phyloP scores from a whole-genome alignment of 92 coral and sea anemone genomes.

The Pocillopora grandis region DNA sequence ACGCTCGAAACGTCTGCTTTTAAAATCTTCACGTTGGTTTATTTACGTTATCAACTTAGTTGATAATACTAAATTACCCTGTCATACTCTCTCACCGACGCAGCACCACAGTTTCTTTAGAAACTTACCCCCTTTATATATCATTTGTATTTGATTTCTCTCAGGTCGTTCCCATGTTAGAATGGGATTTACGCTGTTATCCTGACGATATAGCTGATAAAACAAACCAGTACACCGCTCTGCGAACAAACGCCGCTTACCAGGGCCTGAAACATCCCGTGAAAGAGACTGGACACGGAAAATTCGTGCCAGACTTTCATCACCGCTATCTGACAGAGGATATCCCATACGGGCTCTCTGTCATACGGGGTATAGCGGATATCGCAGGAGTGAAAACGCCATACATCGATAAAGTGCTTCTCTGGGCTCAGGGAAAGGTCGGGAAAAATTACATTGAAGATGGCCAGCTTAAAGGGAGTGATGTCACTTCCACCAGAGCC shows the following conservation, averaged over 20 bases:
- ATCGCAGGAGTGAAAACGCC: conserved; percentile 43
- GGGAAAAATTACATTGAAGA: conserved; percentile 53
- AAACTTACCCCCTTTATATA: too few relatives aligned
- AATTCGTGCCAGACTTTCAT: conserved; percentile 42
- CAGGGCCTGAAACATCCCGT: conserved; percentile 57
- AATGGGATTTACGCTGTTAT: conserved; percentile 28
- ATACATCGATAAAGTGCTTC: conserved; percentile 44
- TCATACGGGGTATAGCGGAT: conserved; percentile 67
- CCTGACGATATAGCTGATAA: conserved; percentile 55
- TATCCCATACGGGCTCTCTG: conserved; percentile 54
- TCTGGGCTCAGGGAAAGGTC: conserved; percentile 42
- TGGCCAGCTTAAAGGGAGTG: conserved; percentile 47
- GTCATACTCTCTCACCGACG: too few relatives aligned
- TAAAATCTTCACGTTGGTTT: too few relatives aligned
- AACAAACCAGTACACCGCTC: conserved; percentile 35
- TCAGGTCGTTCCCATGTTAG: conserved; percentile 37
- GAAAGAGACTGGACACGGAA: conserved; percentile 35
- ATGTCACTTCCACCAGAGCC: conserved; percentile 46
- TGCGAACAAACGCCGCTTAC: conserved; percentile 55
- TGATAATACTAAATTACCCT: too few relatives aligned
- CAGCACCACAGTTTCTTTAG: too few relatives aligned
- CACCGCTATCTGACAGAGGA: conserved; percentile 59
- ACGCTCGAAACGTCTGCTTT: too few relatives aligned
- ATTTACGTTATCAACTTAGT: too few relatives aligned
- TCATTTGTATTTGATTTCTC: neutral